Percentiles rank a stretch among this genome's conserved stretches.
These are phyloP conservation scores for Ricordea florida DNA, from an alignment of 92 coral and sea anemone species.

Conservation along the genomic window DNA sequence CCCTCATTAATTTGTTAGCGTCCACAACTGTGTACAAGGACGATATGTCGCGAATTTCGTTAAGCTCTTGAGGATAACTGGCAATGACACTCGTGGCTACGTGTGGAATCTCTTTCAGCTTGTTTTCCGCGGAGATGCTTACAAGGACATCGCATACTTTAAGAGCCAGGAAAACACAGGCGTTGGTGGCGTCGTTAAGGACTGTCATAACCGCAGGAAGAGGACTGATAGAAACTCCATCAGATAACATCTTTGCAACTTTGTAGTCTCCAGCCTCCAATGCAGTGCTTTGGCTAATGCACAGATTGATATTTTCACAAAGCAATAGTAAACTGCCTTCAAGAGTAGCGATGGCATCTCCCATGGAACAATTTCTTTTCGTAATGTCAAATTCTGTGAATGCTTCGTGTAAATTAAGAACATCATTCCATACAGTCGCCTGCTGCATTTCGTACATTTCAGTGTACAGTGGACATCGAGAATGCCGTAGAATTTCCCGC, in stretches of 20 bases:
- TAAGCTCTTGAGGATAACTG: constrained; percentile 8
- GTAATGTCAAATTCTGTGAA: constrained; percentile 9
- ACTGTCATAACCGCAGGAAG: constrained; percentile 8
- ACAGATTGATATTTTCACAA: constrained; percentile 12
- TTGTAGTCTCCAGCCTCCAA: constrained; percentile 6
- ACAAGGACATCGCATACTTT: constrained; percentile 6
- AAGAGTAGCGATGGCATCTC: constrained; percentile 5
- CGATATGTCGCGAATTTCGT: background rate
- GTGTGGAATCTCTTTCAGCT: constrained; percentile 11
- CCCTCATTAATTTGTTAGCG: constrained; percentile 7
- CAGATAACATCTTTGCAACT: constrained; percentile 6
- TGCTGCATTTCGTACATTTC: constrained; percentile 4
- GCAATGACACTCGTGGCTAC: constrained; percentile 3
- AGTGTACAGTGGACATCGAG: constrained; percentile 1
- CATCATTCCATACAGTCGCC: constrained; percentile 8
- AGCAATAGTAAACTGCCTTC: constrained; percentile 9
- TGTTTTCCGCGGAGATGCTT: background rate
- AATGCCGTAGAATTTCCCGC: background rate
- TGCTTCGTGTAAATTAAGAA: constrained; percentile 3
- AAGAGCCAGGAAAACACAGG: constrained; percentile 16
- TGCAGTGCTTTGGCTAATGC: constrained; percentile 6
- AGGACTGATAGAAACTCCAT: constrained; percentile 4
- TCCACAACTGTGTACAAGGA: constrained; percentile 7
- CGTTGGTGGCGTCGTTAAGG: constrained; percentile 14
- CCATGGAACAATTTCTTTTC: constrained; percentile 9